Percentiles rank a stretch among this genome's conserved stretches.
These are phyloP conservation scores for Drosophila bocqueti DNA, from an alignment of 1,140 invertebrate genomes.

Conservation along the genomic window DNA sequence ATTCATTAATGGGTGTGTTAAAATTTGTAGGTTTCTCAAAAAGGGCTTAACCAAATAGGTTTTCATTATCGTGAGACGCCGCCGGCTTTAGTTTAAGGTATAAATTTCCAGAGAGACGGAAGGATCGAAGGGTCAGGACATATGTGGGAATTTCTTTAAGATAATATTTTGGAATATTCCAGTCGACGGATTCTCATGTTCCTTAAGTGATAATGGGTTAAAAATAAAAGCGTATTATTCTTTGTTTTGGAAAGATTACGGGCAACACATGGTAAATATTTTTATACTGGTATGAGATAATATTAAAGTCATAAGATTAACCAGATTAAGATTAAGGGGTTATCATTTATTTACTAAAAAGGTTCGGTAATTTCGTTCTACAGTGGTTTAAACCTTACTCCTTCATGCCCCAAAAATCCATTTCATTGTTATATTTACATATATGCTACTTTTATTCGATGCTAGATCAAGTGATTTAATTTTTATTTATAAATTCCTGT, in stretches of 20 bases:
- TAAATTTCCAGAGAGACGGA: neutral
- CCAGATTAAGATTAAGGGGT: neutral
- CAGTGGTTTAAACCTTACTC: too few species aligned
- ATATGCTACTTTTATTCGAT: too few species aligned
- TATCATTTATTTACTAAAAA: too few species aligned
- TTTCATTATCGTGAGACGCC: slow-evolving; percentile 34
- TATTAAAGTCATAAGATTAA: neutral
- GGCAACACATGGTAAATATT: neutral
- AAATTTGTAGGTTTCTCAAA: slow-evolving; percentile 17
- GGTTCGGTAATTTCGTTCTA: too few species aligned
- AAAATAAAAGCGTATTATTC: neutral
- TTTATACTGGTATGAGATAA: neutral
- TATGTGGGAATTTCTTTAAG: slow-evolving; percentile 14
- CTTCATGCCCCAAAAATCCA: too few species aligned
- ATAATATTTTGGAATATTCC: neutral
- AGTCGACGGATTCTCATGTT: too few species aligned
- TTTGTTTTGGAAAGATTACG: neutral
- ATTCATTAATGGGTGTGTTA: slow-evolving; percentile 57
- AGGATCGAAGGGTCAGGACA: neutral
- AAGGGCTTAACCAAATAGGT: slow-evolving; percentile 15
- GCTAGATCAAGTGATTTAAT: too few species aligned
- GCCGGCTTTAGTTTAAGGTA: neutral
- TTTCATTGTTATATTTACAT: too few species aligned
- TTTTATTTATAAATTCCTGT: too few species aligned
- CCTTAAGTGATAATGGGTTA: neutral